phyloP scores from a whole-genome alignment of 2,113 vertebrate species.

The Erythrolamprus reginae region DNA sequence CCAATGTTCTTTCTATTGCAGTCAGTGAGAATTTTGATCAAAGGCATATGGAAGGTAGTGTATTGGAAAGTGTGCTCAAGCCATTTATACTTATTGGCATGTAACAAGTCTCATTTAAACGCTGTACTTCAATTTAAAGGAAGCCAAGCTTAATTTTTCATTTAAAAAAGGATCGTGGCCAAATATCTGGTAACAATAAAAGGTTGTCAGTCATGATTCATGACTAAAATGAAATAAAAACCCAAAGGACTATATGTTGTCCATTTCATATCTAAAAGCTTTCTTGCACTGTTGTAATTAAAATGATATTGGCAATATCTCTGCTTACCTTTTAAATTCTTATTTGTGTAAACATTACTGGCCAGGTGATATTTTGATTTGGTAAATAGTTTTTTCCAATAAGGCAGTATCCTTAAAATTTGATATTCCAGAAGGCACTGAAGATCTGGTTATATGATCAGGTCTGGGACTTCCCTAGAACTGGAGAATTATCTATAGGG shows the following conservation, averaged over 20 bases:
- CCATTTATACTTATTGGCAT: not conserved
- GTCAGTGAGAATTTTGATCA: not conserved
- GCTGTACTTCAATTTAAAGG: not conserved
- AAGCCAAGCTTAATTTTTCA: not conserved
- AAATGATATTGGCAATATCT: not conserved
- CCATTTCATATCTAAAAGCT: not conserved
- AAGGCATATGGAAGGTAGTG: not conserved
- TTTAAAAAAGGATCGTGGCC: not conserved
- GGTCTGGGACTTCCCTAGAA: not conserved
- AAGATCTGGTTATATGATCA: not conserved
- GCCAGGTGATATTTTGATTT: not conserved
- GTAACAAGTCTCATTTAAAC: not conserved
- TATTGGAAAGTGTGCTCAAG: not conserved
- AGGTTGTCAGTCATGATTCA: not conserved
- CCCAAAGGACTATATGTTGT: not conserved
- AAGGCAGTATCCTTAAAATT: not conserved
- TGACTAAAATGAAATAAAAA: not conserved
- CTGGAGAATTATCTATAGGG: not conserved
- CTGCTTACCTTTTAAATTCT: not conserved
- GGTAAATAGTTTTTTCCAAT: not conserved
- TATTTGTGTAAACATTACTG: not conserved
- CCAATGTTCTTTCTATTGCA: not conserved
- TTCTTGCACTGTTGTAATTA: not conserved
- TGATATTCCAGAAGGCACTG: not conserved
- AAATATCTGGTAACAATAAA: not conserved